Base-by-base conservation (phyloP, 2,888 invertebrate species). In the Cerceris rybyensis region DNA sequence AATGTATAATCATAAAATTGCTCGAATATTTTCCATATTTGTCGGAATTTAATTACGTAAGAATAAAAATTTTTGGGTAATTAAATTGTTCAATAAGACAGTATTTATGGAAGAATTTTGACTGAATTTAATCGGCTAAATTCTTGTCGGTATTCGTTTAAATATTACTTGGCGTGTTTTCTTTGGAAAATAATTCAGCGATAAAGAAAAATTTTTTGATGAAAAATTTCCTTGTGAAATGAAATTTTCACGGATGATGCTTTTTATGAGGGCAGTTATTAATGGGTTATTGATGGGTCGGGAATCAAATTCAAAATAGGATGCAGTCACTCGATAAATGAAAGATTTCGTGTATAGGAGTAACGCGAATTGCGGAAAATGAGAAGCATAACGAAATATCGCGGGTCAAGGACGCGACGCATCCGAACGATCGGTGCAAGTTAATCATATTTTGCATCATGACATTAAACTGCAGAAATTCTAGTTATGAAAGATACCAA, bases 301-400 rank as follows among this genome's bases (percentile, higher is more conserved):
- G 16, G n/a, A 16, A 54, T 54, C 54, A n/a, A 54, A 54, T 54
- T 16, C n/a, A 16, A n/a, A 13, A 5, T n/a, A n/a, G 52, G 7
- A 52, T 46, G 46, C 8, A 46, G 13, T 13, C 46, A 46, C 14
- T 52, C 52, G 14, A 13, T 11, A 46, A 46, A 46, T 52, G 14
- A 8, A 52, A 52, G 14, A 52, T 52, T n/a, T n/a, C 7, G 28
- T 17, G 57, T 54, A 16, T 28, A 17, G 9, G 5, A 28, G 57
- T 28, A 2, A 6, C 14, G 17, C 28, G 39, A 54, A 28, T 57
- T 28, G 7, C 57, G 17, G 9, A 57, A 39, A 28, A 28, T 57
- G 7, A 28, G 17, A 39, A 39, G 9, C 57, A 39, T 57, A 13
- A 57, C 57, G 57, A 57, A 57, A 57, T 39, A 57, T 57, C 17